Conservation (phyloP, 1,140 invertebrate genomes). For the Pseudomyrmex concolor region DNA sequence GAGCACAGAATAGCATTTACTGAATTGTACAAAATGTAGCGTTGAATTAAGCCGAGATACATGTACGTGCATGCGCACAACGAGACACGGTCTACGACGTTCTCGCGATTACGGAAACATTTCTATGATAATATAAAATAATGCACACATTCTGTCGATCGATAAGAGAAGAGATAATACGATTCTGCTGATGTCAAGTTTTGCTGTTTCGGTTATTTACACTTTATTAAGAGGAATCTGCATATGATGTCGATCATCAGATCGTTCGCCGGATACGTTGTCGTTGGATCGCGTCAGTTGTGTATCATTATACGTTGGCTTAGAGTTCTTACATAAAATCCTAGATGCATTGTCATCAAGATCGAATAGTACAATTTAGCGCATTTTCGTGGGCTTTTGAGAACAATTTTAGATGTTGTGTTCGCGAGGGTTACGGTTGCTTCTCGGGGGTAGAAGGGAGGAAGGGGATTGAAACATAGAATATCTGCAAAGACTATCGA, state of each 20-base stretch:
- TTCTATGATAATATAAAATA: slow-evolving; percentile 18
- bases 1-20: slow-evolving; percentile 53
- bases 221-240: slow-evolving; percentile 26
- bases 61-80: slow-evolving; percentile 55
- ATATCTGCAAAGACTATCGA: slow-evolving; percentile 57
- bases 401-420: slow-evolving; percentile 27
- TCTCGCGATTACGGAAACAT: slow-evolving; percentile 20
- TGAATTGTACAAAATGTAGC: slow-evolving; percentile 71
- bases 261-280: slow-evolving; percentile 5
- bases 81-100: not conserved
- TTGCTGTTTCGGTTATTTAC: slow-evolving; percentile 45
- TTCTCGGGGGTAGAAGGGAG: not conserved
- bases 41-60: slow-evolving; percentile 40
- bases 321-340: slow-evolving; percentile 43
- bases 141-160: slow-evolving; percentile 12
- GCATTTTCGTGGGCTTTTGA: slow-evolving; percentile 25
- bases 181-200: slow-evolving; percentile 37
- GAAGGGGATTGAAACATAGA: slow-evolving; percentile 33
- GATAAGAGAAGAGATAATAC: not conserved
- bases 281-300: slow-evolving; percentile 20
- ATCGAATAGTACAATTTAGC: slow-evolving; percentile 60
- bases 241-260: not conserved
- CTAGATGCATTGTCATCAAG: slow-evolving; percentile 41
- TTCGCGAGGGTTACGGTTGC: slow-evolving; percentile 19
- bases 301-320: slow-evolving; percentile 46